Evolutionary conservation across 1,140 invertebrate genomes (phyloP).

Genomic region (Epicauta chinensis): DNA sequence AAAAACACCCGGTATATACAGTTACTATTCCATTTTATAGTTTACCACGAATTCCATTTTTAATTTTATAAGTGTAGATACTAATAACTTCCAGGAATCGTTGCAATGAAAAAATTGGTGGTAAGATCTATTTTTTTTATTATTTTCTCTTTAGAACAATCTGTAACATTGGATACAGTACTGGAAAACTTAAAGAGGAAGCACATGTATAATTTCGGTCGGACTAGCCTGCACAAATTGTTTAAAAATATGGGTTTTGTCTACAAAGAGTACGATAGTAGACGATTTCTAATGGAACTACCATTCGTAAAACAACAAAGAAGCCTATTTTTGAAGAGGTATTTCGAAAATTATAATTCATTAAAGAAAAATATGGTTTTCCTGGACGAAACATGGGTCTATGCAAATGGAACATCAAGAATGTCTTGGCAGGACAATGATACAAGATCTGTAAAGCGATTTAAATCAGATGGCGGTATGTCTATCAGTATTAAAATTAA

Average conservation of each 20-base stretch:
- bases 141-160: no score
- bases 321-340: neutral
- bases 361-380: neutral
- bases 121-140: no score
- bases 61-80: no score
- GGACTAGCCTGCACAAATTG: slow-evolving; percentile 1
- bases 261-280: neutral
- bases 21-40: no score
- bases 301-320: neutral
- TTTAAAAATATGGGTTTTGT: neutral
- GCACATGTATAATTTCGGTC: no score
- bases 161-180: no score
- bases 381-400: slow-evolving; percentile 1
- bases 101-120: no score
- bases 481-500: neutral
- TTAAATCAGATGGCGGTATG: neutral
- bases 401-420: neutral
- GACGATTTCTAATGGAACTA: neutral
- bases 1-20: no score
- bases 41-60: no score
- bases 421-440: slow-evolving; percentile 1
- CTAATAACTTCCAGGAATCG: no score
- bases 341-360: neutral
- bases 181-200: no score
- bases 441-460: neutral